Conservation (phyloP, 2,113 vertebrate species). For the Oreochromis niloticus region DNA sequence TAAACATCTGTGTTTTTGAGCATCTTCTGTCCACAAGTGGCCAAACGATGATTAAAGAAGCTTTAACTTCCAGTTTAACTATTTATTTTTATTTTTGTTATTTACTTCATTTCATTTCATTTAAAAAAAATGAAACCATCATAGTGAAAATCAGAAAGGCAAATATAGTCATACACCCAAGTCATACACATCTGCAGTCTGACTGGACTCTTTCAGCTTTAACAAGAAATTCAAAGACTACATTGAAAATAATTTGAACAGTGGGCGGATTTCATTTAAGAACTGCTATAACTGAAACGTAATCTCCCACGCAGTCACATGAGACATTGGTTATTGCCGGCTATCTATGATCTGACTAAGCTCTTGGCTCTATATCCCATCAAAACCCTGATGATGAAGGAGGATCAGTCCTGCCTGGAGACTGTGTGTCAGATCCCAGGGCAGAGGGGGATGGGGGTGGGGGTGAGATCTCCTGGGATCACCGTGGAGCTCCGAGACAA, state of each 20-base stretch:
- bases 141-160: neutral
- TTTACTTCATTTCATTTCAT: neutral
- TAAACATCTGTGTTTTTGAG: neutral
- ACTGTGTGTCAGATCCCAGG: constrained; percentile 40
- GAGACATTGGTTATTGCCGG: neutral
- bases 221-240: neutral
- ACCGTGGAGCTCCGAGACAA: constrained; percentile 43
- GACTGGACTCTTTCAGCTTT: neutral
- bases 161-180: neutral
- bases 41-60: neutral
- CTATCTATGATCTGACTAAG: constrained; percentile 38
- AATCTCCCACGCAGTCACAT: constrained; percentile 8
- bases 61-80: neutral
- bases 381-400: constrained; percentile 1
- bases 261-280: neutral
- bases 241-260: neutral
- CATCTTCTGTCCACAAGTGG: neutral
- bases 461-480: constrained; percentile 40
- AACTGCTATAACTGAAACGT: neutral
- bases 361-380: neutral
- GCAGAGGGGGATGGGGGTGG: neutral
- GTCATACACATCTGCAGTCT: neutral
- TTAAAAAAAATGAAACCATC: neutral
- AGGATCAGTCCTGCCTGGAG: constrained; percentile 31
- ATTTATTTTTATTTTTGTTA: neutral